A percentile compares a stretch with the other conserved stretches of the same genome.
phyloP scores from a whole-genome alignment of 2,113 vertebrate genomes.

The Hydrochoerus hydrochaeris region DNA sequence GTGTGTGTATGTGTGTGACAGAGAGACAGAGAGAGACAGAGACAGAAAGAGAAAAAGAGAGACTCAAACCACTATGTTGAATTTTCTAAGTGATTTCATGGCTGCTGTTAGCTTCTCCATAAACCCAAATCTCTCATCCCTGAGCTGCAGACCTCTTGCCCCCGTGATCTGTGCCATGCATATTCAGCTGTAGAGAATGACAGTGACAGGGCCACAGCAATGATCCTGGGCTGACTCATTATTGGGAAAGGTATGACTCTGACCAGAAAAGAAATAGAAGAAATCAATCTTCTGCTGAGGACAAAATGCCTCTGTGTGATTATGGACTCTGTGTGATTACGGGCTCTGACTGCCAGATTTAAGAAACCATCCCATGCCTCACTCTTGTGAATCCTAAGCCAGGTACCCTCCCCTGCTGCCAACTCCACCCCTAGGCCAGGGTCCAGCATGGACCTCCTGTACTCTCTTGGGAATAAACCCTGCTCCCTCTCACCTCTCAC shows the following conservation, averaged over 20 bases:
- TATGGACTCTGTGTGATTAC: background rate
- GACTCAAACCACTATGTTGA: background rate
- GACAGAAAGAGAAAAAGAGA: background rate
- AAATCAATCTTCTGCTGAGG: no score
- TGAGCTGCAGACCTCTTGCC: background rate
- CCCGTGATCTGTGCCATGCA: background rate
- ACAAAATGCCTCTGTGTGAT: fast-evolving
- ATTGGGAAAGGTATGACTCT: background rate
- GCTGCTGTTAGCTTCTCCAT: background rate
- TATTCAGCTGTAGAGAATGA: no score
- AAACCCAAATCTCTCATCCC: fast-evolving
- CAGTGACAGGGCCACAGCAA: background rate
- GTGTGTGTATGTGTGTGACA: background rate
- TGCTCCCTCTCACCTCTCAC: fast-evolving
- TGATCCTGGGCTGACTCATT: background rate
- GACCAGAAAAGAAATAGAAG: background rate
- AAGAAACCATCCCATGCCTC: fast-evolving
- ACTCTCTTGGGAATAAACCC: fast-evolving
- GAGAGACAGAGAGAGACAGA: background rate
- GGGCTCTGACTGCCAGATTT: background rate
- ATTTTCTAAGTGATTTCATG: background rate
- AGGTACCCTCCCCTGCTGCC: fast-evolving
- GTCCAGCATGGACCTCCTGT: background rate
- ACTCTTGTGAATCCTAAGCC: background rate
- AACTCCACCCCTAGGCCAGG: fast-evolving